A percentile compares a stretch with the other conserved stretches of the same genome.
Evolutionary conservation across 2,888 invertebrate genomes (phyloP).

Genomic region (Lepidocyrtoides sp.): DNA sequence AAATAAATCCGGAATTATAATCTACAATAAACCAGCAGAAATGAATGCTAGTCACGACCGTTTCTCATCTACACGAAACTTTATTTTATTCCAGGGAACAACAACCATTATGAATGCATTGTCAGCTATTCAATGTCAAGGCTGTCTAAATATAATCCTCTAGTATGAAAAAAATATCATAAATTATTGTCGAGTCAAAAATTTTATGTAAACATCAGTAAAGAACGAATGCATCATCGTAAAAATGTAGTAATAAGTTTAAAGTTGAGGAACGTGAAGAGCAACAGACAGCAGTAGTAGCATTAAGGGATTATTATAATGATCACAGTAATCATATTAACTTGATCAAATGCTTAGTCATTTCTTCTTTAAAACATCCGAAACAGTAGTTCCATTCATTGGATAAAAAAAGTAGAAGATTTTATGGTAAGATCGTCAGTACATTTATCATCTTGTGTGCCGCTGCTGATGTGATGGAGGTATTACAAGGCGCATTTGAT

Average conservation of each 20-base stretch:
- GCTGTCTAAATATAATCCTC: constrained; percentile 37
- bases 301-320: neutral
- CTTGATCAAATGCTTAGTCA: constrained; percentile 40
- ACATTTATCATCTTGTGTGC: too few species aligned
- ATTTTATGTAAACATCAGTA: too few species aligned
- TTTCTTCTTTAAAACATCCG: neutral
- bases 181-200: constrained; percentile 1
- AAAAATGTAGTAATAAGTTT: constrained; percentile 23
- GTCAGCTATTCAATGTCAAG: constrained; percentile 55
- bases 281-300: neutral
- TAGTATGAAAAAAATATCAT: neutral
- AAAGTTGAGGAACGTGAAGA: constrained; percentile 31
- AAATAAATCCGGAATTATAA: neutral
- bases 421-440: too few species aligned
- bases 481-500: too few species aligned
- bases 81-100: neutral
- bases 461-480: too few species aligned
- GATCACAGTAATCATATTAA: neutral
- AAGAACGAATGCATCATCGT: constrained; percentile 57
- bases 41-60: too few species aligned
- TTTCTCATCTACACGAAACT: too few species aligned
- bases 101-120: neutral
- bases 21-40: neutral
- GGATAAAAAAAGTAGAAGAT: too few species aligned
- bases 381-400: neutral